These are phyloP conservation scores for Cydia amplana DNA, from an alignment of 1,140 invertebrate species.

Conservation along the genomic window DNA sequence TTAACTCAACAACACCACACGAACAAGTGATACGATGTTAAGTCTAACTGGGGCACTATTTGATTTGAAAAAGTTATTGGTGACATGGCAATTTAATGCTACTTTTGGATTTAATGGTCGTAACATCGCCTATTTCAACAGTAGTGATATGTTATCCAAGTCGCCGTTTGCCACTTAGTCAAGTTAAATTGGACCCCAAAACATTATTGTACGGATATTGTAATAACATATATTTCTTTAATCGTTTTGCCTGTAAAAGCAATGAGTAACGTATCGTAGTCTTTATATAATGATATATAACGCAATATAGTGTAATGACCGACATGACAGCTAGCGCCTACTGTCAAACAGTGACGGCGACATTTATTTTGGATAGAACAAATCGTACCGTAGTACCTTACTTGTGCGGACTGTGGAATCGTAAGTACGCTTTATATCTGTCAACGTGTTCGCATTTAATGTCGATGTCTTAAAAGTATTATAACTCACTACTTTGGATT, in stretches of 20 bases:
- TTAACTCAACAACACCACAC: conserved; percentile 75
- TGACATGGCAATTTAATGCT: neutral
- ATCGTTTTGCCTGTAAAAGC: conserved; percentile 67
- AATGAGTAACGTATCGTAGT: conserved; percentile 62
- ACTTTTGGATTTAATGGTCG: neutral
- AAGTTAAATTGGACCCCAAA: neutral
- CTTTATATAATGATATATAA: conserved; percentile 42
- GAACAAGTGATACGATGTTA: conserved; percentile 74
- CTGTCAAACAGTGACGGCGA: conserved; percentile 64
- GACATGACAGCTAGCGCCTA: conserved; percentile 48
- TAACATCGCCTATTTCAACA: neutral
- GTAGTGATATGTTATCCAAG: neutral
- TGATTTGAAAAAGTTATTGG: neutral
- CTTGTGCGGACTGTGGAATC: conserved; percentile 33
- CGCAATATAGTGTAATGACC: conserved; percentile 45
- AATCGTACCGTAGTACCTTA: conserved; percentile 54
- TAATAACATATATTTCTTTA: conserved; percentile 67
- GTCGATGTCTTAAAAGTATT: conserved; percentile 65
- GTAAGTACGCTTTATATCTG: conserved; percentile 40
- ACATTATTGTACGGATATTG: conserved; percentile 47
- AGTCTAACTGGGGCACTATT: conserved; percentile 57
- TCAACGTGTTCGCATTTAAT: conserved; percentile 37
- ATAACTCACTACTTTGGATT: conserved; percentile 58
- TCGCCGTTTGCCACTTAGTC: neutral
- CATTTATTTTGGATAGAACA: conserved; percentile 42